phyloP scores from a whole-genome alignment of 2,888 invertebrate species.

The Dynastes tityus region DNA sequence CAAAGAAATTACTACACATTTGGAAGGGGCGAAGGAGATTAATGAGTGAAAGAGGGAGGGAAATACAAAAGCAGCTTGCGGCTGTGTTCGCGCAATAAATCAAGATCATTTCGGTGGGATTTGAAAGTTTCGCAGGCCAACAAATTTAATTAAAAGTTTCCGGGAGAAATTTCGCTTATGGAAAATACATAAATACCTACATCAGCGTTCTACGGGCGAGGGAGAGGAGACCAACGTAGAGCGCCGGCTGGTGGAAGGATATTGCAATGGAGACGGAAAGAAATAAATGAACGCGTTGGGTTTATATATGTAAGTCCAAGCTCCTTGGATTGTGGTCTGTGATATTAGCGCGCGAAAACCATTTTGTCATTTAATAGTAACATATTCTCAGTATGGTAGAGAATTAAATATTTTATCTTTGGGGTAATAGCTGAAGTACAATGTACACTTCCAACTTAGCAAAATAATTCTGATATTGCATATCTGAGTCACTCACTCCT shows the following conservation, averaged over 20 bases:
- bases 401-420: no score
- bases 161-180: conserved; percentile 34
- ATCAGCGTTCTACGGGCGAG: background rate
- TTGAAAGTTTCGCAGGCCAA: conserved; percentile 34
- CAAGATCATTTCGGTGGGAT: conserved; percentile 42
- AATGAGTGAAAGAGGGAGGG: background rate
- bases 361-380: no score
- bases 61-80: conserved; percentile 25
- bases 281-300: background rate
- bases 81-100: conserved; percentile 41
- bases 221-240: background rate
- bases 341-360: no score
- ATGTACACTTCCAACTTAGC: no score
- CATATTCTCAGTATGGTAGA: no score
- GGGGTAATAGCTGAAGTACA: no score
- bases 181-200: conserved; percentile 29
- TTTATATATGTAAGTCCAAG: no score
- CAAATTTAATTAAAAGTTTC: conserved; percentile 40
- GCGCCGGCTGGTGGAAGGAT: background rate
- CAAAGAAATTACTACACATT: no score
- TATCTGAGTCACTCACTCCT: no score
- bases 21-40: no score
- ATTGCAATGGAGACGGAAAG: background rate
- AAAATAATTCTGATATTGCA: no score
- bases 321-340: no score